Percentiles rank a stretch among this genome's conserved stretches.
phyloP scores from a whole-genome alignment of 2,797 vertebrate species.

The Argentina silus region DNA sequence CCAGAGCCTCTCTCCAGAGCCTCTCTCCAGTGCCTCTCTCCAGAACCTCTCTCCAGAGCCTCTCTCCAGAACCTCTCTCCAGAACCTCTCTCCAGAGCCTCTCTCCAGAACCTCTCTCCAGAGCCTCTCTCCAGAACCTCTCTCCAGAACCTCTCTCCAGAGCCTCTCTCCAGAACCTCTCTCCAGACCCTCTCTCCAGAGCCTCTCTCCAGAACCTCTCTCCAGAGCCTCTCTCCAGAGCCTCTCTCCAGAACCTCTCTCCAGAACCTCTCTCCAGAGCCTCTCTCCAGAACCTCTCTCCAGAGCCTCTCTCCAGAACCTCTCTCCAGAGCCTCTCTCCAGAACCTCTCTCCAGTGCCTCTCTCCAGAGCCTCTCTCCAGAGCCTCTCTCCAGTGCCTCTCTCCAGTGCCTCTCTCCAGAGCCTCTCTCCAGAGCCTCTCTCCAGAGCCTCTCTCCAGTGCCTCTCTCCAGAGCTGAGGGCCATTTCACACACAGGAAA shows the following conservation, averaged over 20 bases:
- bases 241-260: too few species aligned
- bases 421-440: constrained; percentile 1
- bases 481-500: constrained; percentile 27
- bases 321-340: constrained; percentile 2
- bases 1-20: too few species aligned
- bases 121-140: too few species aligned
- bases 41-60: constrained; percentile 3
- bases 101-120: constrained; percentile 8
- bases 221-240: constrained; percentile 4
- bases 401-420: constrained; percentile 7
- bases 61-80: constrained; percentile 1
- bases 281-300: constrained; percentile 6
- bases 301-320: constrained; percentile 5
- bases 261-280: constrained; percentile 4
- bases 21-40: constrained; percentile 4
- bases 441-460: constrained; percentile 8
- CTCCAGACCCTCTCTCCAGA: constrained; percentile 6
- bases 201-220: too few species aligned
- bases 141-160: constrained; percentile 6
- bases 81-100: constrained; percentile 6
- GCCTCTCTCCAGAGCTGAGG: background rate
- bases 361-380: constrained; percentile 3
- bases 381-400: constrained; percentile 2
- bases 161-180: constrained; percentile 1
- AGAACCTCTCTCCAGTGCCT: too few species aligned